Evolutionary conservation across 2,113 vertebrate genomes (phyloP).

Genomic region (Callospermophilus lateralis): DNA sequence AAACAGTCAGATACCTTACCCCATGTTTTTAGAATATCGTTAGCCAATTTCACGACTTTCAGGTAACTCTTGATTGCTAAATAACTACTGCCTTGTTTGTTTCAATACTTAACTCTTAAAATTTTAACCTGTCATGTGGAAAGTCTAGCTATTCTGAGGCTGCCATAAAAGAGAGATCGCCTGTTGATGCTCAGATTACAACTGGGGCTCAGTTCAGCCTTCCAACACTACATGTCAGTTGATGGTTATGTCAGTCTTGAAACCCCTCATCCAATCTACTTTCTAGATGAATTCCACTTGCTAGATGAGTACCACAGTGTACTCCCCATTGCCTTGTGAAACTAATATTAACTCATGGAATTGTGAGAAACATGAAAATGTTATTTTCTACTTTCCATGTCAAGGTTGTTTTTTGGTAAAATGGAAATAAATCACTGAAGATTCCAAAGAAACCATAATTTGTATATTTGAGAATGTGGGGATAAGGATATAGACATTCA

Average conservation of each 20-base stretch:
- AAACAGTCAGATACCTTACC: not conserved
- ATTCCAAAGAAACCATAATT: not conserved
- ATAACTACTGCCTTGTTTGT: not conserved
- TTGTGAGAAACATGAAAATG: not conserved
- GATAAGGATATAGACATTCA: fast-evolving
- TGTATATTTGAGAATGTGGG: not conserved
- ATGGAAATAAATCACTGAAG: not conserved
- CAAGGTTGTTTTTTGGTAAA: not conserved
- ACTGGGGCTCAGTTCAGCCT: fast-evolving
- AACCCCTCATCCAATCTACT: not conserved
- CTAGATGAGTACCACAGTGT: not conserved
- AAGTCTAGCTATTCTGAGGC: not conserved
- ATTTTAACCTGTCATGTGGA: not conserved
- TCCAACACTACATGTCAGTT: no score
- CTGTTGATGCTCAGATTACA: not conserved
- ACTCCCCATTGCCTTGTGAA: not conserved
- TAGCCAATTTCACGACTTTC: not conserved
- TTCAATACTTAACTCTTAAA: not conserved
- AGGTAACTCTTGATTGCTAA: not conserved
- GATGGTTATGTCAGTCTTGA: not conserved
- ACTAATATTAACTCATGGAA: not conserved
- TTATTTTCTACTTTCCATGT: not conserved
- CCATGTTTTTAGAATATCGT: not conserved
- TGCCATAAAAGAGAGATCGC: no score
- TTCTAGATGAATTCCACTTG: not conserved